Evolutionary conservation across 2,113 vertebrate species (phyloP), one percentile per base, ranked within the genome.

Genomic region (Tichodroma muraria): DNA sequence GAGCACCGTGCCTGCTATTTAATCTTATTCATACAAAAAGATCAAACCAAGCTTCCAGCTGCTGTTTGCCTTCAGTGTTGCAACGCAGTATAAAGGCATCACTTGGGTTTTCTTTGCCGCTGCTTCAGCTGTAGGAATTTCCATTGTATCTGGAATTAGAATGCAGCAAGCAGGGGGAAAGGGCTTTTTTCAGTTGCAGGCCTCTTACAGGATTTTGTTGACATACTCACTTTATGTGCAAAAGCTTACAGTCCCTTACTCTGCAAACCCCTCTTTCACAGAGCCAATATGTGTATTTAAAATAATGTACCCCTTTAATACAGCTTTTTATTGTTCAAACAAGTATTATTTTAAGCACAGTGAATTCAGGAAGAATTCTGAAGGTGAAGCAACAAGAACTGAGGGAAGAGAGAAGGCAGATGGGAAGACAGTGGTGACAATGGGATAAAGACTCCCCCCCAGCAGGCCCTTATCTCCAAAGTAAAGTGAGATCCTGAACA

Each of bases 291-390:
- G 13, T 87, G 61, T 90, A 68, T 96, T 90, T 96, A 92, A 95
- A 86, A 38, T 87, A 80, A 82, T 35, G 50, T 35, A 80, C 73
- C 71, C 54, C 75, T 80, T 93, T 91, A 94, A 88, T 61, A 54
- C 30, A 80, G 66, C 54, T 89, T 91, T n/a, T 95, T 88, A 31
- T 85, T 89, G 54, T 88, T 96, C 85, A 93, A 94, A 85, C 40
- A 94, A 80, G 61, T 69, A 93, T 85, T 95, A 89, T 94, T 89
- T 95, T 85, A 91, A 88, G 71, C 50, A 65, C 73, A 77, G 54
- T 30, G 79, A 95, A 94, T 91, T 57, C 82, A 89, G 88, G 37
- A 72, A 89, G 59, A 80, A 94, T 88, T 82, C 66, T 5, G 3
- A 89, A 94, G 83, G 75, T 38, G 75, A 85, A 88, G 73, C 53